A percentile compares a stretch with the other conserved stretches of the same genome.
phyloP scores from a whole-genome alignment of 2,113 vertebrate genomes.

The Melanostigma gelatinosum region DNA sequence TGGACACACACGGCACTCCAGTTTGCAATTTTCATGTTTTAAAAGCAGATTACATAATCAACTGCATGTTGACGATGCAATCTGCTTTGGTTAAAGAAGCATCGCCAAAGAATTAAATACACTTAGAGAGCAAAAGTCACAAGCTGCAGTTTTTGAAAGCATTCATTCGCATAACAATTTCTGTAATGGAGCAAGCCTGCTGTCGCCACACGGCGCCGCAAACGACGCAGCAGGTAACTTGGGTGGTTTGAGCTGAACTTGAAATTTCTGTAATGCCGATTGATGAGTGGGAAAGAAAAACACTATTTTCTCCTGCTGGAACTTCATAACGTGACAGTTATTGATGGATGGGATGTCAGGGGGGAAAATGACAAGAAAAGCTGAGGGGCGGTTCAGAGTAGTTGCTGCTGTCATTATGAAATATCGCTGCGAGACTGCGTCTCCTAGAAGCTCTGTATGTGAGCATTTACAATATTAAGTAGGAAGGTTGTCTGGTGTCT shows the following conservation, averaged over 20 bases:
- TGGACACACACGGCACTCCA: conserved; percentile 29
- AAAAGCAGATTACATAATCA: conserved; percentile 56
- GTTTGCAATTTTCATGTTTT: conserved; percentile 65
- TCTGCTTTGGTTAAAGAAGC: conserved; percentile 54
- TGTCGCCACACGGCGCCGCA: neutral
- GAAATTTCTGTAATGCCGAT: conserved; percentile 34
- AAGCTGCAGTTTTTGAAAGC: conserved; percentile 65
- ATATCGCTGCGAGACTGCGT: conserved; percentile 42
- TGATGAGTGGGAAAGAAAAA: conserved; percentile 27
- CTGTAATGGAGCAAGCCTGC: conserved; percentile 52
- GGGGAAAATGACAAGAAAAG: conserved; percentile 37
- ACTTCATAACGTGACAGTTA: conserved; percentile 59
- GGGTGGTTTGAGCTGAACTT: conserved; percentile 31
- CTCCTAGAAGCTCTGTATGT: conserved; percentile 34
- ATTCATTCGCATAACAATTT: conserved; percentile 60
- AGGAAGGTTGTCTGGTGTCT: conserved; percentile 42
- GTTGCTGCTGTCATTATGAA: conserved; percentile 63
- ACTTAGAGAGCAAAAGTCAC: conserved; percentile 64
- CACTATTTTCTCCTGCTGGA: conserved; percentile 15
- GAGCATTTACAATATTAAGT: conserved; percentile 45
- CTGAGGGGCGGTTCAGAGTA: conserved; percentile 52
- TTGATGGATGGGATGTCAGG: conserved; percentile 65
- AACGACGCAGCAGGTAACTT: conserved; percentile 24
- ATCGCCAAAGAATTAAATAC: conserved; percentile 63
- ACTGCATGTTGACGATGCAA: conserved; percentile 62